Evolutionary conservation across 2,888 invertebrate species (phyloP).

Genomic region (Chalcis sispes): DNA sequence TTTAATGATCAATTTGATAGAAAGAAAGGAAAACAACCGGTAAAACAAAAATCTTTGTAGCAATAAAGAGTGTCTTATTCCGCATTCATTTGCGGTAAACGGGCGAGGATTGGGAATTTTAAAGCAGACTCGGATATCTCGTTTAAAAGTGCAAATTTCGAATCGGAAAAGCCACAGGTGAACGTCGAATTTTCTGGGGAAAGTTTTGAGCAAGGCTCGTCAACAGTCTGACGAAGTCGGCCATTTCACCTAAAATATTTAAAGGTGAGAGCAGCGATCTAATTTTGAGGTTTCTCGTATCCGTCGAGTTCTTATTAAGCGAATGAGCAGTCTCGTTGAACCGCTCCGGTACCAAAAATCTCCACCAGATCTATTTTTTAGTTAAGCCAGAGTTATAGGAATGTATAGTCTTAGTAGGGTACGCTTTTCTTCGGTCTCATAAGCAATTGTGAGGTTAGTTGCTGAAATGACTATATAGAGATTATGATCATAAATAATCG

Average conservation of each 20-base stretch:
- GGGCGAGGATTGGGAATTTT: constrained; percentile 53
- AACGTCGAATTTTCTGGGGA: constrained; percentile 75
- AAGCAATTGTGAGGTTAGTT: constrained; percentile 67
- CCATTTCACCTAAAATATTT: constrained; percentile 77
- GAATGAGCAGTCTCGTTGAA: constrained; percentile 40
- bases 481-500: constrained; percentile 50
- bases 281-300: constrained; percentile 63
- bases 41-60: too few species aligned
- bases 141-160: constrained; percentile 60
- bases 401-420: constrained; percentile 62
- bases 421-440: constrained; percentile 72
- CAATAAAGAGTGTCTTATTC: too few species aligned
- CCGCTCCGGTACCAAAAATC: background rate
- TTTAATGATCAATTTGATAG: too few species aligned
- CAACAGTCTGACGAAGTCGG: constrained; percentile 84
- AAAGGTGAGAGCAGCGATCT: constrained; percentile 52
- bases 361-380: constrained; percentile 51
- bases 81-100: constrained; percentile 57
- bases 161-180: constrained; percentile 42
- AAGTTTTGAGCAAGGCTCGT: constrained; percentile 81
- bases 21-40: too few species aligned
- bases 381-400: constrained; percentile 56
- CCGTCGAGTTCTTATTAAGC: constrained; percentile 58
- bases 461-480: constrained; percentile 20
- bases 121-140: constrained; percentile 50